phyloP scores from a whole-genome alignment of 2,888 invertebrate species.

The Dasypolia templi region DNA sequence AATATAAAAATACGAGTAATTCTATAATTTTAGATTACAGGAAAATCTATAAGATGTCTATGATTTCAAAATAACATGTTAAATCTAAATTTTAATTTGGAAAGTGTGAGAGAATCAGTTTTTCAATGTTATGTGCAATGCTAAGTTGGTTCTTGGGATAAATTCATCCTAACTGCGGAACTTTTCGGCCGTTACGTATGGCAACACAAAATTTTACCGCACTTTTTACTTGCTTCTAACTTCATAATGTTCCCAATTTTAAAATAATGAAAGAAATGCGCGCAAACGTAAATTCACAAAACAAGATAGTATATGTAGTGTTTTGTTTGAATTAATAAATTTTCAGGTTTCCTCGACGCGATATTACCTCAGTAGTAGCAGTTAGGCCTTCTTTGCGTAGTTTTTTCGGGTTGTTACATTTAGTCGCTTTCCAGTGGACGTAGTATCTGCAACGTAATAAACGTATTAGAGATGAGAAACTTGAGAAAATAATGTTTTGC shows the following conservation, averaged over 20 bases:
- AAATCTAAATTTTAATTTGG: too few relatives aligned
- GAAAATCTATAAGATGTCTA: too few relatives aligned
- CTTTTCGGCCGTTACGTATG: neutral
- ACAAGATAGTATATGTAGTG: neutral
- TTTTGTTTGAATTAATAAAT: neutral
- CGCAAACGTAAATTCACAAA: conserved; percentile 7
- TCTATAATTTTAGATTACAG: too few relatives aligned
- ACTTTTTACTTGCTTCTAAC: conserved; percentile 61
- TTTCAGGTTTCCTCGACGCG: neutral
- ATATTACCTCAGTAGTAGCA: conserved; percentile 89
- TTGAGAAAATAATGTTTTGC: neutral
- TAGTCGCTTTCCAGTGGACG: conserved; percentile 81
- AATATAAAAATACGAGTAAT: too few relatives aligned
- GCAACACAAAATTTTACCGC: conserved; percentile 60
- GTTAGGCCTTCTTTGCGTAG: conserved; percentile 83
- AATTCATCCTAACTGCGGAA: too few relatives aligned
- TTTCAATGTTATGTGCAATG: too few relatives aligned
- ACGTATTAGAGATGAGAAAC: neutral
- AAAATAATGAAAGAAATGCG: conserved; percentile 10
- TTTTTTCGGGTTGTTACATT: conserved; percentile 81
- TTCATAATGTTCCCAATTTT: conserved; percentile 59
- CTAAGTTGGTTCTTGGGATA: too few relatives aligned
- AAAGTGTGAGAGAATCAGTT: too few relatives aligned
- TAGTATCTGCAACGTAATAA: conserved; percentile 76
- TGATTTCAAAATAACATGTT: too few relatives aligned